Base-by-base conservation (phyloP, 2,113 vertebrate species). In the Ciconia maguari region DNA sequence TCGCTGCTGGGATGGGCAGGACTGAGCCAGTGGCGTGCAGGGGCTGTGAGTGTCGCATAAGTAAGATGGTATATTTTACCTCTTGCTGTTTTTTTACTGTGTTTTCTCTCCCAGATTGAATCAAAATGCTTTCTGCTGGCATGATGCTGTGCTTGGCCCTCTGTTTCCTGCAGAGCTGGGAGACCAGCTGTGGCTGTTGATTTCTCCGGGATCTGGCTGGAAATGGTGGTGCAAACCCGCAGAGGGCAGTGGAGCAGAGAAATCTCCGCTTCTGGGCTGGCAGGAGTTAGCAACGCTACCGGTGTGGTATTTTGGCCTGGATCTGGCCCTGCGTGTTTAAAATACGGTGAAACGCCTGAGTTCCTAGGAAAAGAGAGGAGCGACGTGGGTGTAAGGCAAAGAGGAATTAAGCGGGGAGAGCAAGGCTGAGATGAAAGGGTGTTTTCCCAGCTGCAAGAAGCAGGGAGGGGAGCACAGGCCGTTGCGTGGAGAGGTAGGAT, bases 221-320 rank as follows among this genome's bases (percentile, higher is more conserved):
- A 91, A 91, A 75, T 68, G 49, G 93, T 57, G 68, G 41, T 6
- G 0, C n/a, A 46, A 78, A 82, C 96, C 96, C 95, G 25, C 84
- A 96, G 95, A 96, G 96, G 96, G 95, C 96, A 11, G 78, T 95
- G 96, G 90, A 97, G 66, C 91, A 2, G 57, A 96, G 93, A 75
- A 71, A 79, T 48, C 79, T 8, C 26, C 0, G 0, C n/a, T 81
- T 42, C 62, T 3, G 36, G 51, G 46, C 44, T 69, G 66, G 46
- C 57, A 58, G 82, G 60, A 81, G 38, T 8, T 18, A 14, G 44
- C 2, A 4, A 14, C 0, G 16, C 48, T 58, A 21, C n/a, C 4
- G 0, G 61, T 6, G 3, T 18, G 11, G 22, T 32, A 1, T 13
- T 49, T 65, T 5, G 32, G 66, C 58, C 60, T 62, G 80, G 76